Percentiles rank a stretch among this genome's conserved stretches.
Conservation (phyloP, 2,888 invertebrate genomes). For the Onthophagus sagittarius region DNA sequence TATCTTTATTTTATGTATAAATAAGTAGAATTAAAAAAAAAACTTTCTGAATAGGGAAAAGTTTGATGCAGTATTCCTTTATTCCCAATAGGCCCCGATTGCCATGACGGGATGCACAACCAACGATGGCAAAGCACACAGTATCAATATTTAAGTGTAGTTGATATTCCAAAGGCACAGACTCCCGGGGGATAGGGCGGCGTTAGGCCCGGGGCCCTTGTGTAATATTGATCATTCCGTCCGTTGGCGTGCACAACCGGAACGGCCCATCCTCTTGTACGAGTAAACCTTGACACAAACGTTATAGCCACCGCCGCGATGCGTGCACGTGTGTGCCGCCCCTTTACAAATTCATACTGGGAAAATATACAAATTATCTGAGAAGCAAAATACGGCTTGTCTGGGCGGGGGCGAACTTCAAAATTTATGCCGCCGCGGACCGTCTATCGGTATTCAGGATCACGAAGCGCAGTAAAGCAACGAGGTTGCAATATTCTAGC, state of each 20-base stretch:
- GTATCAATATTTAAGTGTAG: slow-evolving; percentile 36
- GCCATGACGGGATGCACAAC: not conserved
- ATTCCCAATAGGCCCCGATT: not conserved
- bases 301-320: slow-evolving; percentile 19
- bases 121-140: slow-evolving; percentile 30
- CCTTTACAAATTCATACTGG: slow-evolving; percentile 19
- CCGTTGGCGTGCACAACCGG: slow-evolving; percentile 31
- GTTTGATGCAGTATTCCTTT: not conserved
- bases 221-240: slow-evolving; percentile 45
- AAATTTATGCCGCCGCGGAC: slow-evolving; percentile 1
- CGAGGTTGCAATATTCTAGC: not conserved
- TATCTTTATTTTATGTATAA: not conserved
- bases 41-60: not conserved
- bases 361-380: slow-evolving; percentile 23
- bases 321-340: slow-evolving; percentile 25
- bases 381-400: slow-evolving; percentile 20
- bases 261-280: slow-evolving; percentile 26
- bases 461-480: slow-evolving; percentile 8
- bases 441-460: slow-evolving; percentile 8
- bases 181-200: slow-evolving; percentile 40
- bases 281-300: slow-evolving; percentile 28
- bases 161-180: slow-evolving; percentile 41
- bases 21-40: not conserved
- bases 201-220: slow-evolving; percentile 39
- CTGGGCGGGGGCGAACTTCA: slow-evolving; percentile 3